Conservation (phyloP, 2,888 invertebrate genomes). For the Eurytoma californica region DNA sequence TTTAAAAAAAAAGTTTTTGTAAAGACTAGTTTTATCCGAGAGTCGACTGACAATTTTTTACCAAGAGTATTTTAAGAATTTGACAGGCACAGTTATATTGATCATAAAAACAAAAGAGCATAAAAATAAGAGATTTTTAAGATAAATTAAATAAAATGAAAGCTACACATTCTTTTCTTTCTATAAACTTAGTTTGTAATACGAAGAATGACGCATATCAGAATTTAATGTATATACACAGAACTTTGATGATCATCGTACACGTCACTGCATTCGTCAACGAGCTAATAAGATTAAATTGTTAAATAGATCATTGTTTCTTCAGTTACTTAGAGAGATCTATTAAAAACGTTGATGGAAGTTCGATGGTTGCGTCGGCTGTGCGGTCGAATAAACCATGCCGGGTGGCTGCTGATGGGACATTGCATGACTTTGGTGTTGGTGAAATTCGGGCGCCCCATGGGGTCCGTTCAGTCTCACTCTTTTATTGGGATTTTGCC, state of each 20-base stretch:
- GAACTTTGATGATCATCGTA: conserved; percentile 14
- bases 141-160: conserved; percentile 10
- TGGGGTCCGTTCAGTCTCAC: conserved; percentile 81
- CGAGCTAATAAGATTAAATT: conserved; percentile 42
- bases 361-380: conserved; percentile 72
- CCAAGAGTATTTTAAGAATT: background rate
- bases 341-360: conserved; percentile 73
- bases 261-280: conserved; percentile 47
- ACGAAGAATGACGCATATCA: conserved; percentile 44
- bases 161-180: conserved; percentile 36
- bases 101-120: conserved; percentile 25
- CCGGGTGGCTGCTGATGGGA: conserved; percentile 72
- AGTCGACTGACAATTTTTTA: background rate
- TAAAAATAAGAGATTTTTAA: conserved; percentile 16
- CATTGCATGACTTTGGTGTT: conserved; percentile 73
- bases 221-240: conserved; percentile 49
- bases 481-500: conserved; percentile 79
- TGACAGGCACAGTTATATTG: background rate
- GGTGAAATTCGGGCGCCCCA: conserved; percentile 73
- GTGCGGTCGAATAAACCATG: conserved; percentile 73
- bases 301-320: conserved; percentile 41
- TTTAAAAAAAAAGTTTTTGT: background rate
- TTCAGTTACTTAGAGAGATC: conserved; percentile 44
- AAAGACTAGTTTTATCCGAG: background rate
- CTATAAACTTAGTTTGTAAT: conserved; percentile 53